These are phyloP conservation scores for Acleris laterana DNA, from an alignment of 2,888 invertebrate species.

Conservation along the genomic window DNA sequence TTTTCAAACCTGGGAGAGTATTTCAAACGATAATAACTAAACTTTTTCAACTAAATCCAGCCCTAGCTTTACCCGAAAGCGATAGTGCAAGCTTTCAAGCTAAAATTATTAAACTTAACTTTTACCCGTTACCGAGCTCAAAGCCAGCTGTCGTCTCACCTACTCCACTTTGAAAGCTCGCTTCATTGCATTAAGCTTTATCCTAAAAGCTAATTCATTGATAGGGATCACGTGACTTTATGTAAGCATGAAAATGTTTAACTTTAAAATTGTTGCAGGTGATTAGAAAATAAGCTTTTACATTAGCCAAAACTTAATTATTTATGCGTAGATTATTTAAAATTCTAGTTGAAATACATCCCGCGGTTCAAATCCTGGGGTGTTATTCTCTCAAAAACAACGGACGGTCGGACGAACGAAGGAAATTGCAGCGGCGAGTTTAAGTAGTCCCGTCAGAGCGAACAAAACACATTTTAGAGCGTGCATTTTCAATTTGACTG, in stretches of 20 bases:
- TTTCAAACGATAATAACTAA: too few species aligned
- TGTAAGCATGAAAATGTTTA: not conserved
- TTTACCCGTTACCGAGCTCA: conserved; percentile 62
- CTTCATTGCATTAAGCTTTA: conserved; percentile 31
- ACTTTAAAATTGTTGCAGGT: not conserved
- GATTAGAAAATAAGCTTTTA: not conserved
- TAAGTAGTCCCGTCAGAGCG: too few species aligned
- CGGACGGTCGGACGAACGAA: too few species aligned
- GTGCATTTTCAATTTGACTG: too few species aligned
- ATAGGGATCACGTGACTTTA: conserved; percentile 6
- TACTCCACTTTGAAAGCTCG: conserved; percentile 46
- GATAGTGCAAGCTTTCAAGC: conserved; percentile 79
- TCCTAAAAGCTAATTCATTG: conserved; percentile 20
- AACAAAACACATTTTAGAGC: too few species aligned
- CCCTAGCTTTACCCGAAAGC: conserved; percentile 71
- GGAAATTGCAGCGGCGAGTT: too few species aligned
- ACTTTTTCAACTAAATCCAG: conserved; percentile 65
- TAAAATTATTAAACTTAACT: conserved; percentile 80
- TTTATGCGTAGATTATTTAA: too few species aligned
- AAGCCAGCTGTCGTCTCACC: conserved; percentile 58
- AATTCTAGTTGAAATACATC: too few species aligned
- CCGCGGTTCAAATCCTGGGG: too few species aligned
- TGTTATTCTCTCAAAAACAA: too few species aligned
- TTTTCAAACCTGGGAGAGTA: too few species aligned
- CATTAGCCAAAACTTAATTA: too few species aligned